Percentiles rank a stretch among this genome's conserved stretches.
These are phyloP conservation scores for Staurois parvus DNA, from an alignment of 2,797 vertebrate genomes.

Conservation along the genomic window DNA sequence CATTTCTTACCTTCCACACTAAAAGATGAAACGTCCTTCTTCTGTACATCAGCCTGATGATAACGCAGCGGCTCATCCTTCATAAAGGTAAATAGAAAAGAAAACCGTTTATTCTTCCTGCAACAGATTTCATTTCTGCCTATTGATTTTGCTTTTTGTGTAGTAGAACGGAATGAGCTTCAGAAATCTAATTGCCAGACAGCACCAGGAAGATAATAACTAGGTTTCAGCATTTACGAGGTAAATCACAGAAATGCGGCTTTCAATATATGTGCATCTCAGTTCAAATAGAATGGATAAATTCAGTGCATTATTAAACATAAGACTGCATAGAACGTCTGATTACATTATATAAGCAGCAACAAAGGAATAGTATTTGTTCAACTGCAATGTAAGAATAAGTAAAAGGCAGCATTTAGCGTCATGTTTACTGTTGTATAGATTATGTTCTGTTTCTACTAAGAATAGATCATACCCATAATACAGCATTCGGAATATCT, in stretches of 20 bases:
- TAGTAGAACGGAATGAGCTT: slow-evolving; percentile 35
- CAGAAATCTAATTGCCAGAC: slow-evolving; percentile 49
- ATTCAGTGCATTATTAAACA: slow-evolving; percentile 20
- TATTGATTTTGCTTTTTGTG: slow-evolving; percentile 52
- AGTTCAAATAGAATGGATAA: slow-evolving; percentile 43
- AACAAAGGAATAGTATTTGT: too few species aligned
- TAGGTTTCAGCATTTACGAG: slow-evolving; percentile 40
- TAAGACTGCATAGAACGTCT: neutral
- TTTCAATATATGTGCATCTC: slow-evolving; percentile 43
- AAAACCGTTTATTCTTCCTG: slow-evolving; percentile 45
- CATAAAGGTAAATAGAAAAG: slow-evolving; percentile 60
- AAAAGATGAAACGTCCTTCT: slow-evolving; percentile 45
- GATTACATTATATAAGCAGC: too few species aligned
- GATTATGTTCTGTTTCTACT: too few species aligned
- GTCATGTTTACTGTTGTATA: too few species aligned
- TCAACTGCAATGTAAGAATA: neutral
- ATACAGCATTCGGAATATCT: too few species aligned
- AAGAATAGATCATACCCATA: too few species aligned
- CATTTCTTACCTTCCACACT: slow-evolving; percentile 69
- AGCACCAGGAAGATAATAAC: slow-evolving; percentile 51
- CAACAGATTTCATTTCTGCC: slow-evolving; percentile 37
- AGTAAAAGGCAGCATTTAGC: neutral
- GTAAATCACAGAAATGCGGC: slow-evolving; percentile 33
- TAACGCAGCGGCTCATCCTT: slow-evolving; percentile 69
- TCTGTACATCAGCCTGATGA: slow-evolving; percentile 58